These are phyloP conservation scores for Elysia crispata DNA, from an alignment of 2,888 invertebrate species.

Conservation along the genomic window DNA sequence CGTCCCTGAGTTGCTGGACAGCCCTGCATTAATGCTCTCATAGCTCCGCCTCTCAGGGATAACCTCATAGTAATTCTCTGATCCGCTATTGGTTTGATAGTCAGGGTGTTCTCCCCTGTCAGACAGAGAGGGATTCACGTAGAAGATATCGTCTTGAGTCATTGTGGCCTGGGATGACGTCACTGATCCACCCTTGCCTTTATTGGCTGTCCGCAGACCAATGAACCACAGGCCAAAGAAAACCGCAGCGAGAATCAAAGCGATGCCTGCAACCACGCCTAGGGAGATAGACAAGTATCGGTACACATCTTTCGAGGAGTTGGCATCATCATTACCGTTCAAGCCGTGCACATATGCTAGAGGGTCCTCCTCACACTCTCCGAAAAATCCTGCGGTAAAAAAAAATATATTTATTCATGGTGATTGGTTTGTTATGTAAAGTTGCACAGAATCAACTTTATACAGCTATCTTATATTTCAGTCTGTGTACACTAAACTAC, in stretches of 20 bases:
- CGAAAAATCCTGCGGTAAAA: slow-evolving; percentile 60
- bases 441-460: no score
- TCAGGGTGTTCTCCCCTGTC: slow-evolving; percentile 65
- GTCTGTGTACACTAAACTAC: no score
- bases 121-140: slow-evolving; percentile 71
- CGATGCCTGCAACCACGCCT: slow-evolving; percentile 67
- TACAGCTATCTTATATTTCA: no score
- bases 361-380: slow-evolving; percentile 70
- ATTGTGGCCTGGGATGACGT: slow-evolving; percentile 72
- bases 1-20: slow-evolving; percentile 47
- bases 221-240: slow-evolving; percentile 66
- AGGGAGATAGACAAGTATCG: slow-evolving; percentile 65
- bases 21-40: slow-evolving; percentile 70
- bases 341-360: slow-evolving; percentile 61
- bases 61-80: slow-evolving; percentile 73
- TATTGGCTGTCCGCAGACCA: slow-evolving; percentile 60
- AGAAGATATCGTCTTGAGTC: slow-evolving; percentile 72
- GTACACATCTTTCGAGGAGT: slow-evolving; percentile 53
- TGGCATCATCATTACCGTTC: slow-evolving; percentile 30
- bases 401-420: neutral
- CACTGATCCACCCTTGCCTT: slow-evolving; percentile 64
- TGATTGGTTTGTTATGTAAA: no score
- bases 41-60: slow-evolving; percentile 72
- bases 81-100: slow-evolving; percentile 65
- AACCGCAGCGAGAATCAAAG: slow-evolving; percentile 62